Conservation (phyloP, 2,113 vertebrate species). For the Hypanus sabinus region DNA sequence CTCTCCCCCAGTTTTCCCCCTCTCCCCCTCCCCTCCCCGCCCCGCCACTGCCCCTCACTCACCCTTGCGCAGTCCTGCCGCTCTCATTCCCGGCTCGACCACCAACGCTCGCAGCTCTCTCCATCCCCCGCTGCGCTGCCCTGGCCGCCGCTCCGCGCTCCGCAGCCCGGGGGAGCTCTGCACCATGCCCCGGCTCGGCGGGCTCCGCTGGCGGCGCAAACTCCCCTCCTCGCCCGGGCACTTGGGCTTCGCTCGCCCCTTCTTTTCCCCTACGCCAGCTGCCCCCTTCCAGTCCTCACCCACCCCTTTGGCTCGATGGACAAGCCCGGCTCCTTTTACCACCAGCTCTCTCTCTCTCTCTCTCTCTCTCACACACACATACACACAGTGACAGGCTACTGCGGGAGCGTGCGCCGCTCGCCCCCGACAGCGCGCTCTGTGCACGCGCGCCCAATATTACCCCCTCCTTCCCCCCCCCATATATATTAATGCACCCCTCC, state of each 20-base stretch:
- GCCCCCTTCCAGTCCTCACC: neutral
- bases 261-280: neutral
- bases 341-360: no score
- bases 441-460: no score
- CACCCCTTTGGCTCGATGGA: neutral
- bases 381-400: conserved; percentile 10
- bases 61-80: neutral
- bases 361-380: no score
- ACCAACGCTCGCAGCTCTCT: neutral
- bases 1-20: no score
- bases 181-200: neutral
- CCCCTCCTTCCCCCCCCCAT: no score
- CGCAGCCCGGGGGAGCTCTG: conserved; percentile 14
- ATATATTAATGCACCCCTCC: neutral
- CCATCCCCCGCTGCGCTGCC: neutral
- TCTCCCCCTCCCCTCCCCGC: no score
- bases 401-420: neutral
- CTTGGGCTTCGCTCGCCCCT: neutral
- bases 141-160: neutral
- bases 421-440: no score
- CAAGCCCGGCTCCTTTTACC: neutral
- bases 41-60: neutral
- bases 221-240: neutral
- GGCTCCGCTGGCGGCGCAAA: neutral
- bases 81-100: neutral